Base-by-base conservation (phyloP, 2,888 invertebrate species). In the Eucera pruinosa region DNA sequence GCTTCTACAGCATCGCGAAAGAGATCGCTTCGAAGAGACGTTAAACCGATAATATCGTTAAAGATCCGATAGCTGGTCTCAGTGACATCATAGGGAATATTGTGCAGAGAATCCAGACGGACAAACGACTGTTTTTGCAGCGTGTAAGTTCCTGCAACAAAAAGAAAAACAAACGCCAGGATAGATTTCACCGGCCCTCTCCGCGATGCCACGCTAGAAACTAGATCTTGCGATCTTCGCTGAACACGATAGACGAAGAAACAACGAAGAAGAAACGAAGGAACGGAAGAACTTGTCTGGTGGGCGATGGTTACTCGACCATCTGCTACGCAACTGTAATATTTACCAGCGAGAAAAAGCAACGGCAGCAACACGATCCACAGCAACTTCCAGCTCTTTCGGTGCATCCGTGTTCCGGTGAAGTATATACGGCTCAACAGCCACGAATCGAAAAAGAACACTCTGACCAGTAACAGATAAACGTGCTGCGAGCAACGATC, bases 261-360 rank as follows among this genome's bases (percentile, higher is more conserved):
- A 7, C 15, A 30, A 33, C 18, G 11, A 20, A n/a, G 13, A 9
- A 43, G 15, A 62, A 13, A 27, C 13, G 18, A 6, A 43, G 18
- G 18, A 15, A 23, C 3, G n/a, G n/a, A n/a, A n/a, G n/a, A n/a
- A n/a, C n/a, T n/a, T n/a, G n/a, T n/a, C n/a, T n/a, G n/a, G n/a
- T n/a, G n/a, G n/a, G n/a, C n/a, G n/a, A n/a, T n/a, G n/a, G n/a
- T n/a, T n/a, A n/a, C n/a, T n/a, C n/a, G n/a, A n/a, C n/a, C n/a
- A n/a, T n/a, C n/a, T n/a, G n/a, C n/a, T n/a, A n/a, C n/a, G n/a
- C n/a, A n/a, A n/a, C n/a, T n/a, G n/a, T n/a, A n/a, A n/a, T n/a
- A 80, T 94, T 94, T 90, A 95, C 95, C 95, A 88, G 93, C 92
- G 74, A 95, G 88, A 71, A 95, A 84, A 52, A 95, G 81, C 54